These are phyloP conservation scores for Volucella bombylans DNA, from an alignment of 2,888 invertebrate genomes.

Conservation along the genomic window DNA sequence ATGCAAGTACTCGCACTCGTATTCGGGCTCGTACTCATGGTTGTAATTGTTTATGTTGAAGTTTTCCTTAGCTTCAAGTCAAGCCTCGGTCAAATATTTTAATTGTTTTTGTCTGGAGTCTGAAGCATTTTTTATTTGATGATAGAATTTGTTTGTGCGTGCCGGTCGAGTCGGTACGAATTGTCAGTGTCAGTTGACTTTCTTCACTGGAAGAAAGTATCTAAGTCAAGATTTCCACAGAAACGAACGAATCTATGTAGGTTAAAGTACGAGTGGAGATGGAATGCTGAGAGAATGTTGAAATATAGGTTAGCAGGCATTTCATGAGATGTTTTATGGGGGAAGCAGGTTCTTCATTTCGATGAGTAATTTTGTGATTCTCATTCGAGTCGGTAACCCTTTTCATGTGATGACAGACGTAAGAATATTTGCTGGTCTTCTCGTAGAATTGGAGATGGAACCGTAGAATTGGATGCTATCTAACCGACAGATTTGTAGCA, in stretches of 20 bases:
- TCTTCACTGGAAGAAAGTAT: slow-evolving; percentile 20
- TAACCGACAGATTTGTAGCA: too few relatives aligned
- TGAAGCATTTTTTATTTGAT: not conserved
- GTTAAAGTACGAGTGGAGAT: too few relatives aligned
- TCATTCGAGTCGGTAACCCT: too few relatives aligned
- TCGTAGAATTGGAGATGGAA: too few relatives aligned
- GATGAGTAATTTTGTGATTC: too few relatives aligned
- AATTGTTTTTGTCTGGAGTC: slow-evolving; percentile 33
- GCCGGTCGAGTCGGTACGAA: not conserved
- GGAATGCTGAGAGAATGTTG: too few relatives aligned
- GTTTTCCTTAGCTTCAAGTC: not conserved
- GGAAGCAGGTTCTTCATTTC: too few relatives aligned
- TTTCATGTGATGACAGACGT: too few relatives aligned
- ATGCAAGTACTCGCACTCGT: slow-evolving; percentile 18
- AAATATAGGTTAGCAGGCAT: too few relatives aligned
- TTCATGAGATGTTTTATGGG: too few relatives aligned
- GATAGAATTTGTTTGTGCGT: slow-evolving; percentile 9
- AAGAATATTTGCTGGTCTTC: too few relatives aligned
- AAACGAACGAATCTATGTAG: slow-evolving; percentile 29
- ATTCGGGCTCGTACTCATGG: slow-evolving; percentile 5
- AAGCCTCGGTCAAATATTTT: slow-evolving; percentile 51
- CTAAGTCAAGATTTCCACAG: not conserved
- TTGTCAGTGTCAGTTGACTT: slow-evolving; percentile 39
- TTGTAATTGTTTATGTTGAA: slow-evolving; percentile 5
- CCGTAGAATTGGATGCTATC: too few relatives aligned